Evolutionary conservation across 2,888 invertebrate species (phyloP), one percentile per base, ranked within the genome.

Genomic region (Microchrysa polita): DNA sequence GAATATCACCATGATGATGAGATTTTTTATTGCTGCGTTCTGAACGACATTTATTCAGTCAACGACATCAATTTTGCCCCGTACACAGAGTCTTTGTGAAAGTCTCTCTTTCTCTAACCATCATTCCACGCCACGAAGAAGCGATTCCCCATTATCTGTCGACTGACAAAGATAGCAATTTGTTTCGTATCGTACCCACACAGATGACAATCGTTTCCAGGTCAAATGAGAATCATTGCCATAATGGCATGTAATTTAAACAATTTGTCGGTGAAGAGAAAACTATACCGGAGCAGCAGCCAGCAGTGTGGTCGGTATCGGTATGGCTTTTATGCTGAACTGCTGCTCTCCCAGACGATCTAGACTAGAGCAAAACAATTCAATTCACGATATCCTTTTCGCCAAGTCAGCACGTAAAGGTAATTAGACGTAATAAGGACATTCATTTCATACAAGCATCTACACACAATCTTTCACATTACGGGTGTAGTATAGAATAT

Each of bases 191-290:
- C 27, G 27, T 48, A n/a, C 48, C 48, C n/a, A n/a, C n/a, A 12
- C 16, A 48, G 48, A 48, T 48, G 48, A 48, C 48, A 48, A 48
- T 48, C 48, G 48, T 48, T 48, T 48, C 48, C 48, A 48, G 48
- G 48, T 48, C 48, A 48, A n/a, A 48, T 48, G 48, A 48, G 48
- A 48, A 48, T 48, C 48, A 48, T 48, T n/a, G 48, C 48, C 48
- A 10, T 48, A 48, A 48, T 48, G 48, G 48, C 48, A 2, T 48
- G 48, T 48, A 48, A 48, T 48, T 48, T 48, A 48, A 48, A 48
- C 48, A 48, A 48, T 48, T 48, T 48, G 48, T 12, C 16, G 10
- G 16, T n/a, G 48, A n/a, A n/a, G n/a, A n/a, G 48, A n/a, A 48
- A 48, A n/a, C 16, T n/a, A n/a, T 4, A n/a, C n/a, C n/a, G n/a